A percentile compares a stretch with the other conserved stretches of the same genome.
Evolutionary conservation across 2,888 invertebrate species (phyloP).

Genomic region (Brachypalpus laphriformis): DNA sequence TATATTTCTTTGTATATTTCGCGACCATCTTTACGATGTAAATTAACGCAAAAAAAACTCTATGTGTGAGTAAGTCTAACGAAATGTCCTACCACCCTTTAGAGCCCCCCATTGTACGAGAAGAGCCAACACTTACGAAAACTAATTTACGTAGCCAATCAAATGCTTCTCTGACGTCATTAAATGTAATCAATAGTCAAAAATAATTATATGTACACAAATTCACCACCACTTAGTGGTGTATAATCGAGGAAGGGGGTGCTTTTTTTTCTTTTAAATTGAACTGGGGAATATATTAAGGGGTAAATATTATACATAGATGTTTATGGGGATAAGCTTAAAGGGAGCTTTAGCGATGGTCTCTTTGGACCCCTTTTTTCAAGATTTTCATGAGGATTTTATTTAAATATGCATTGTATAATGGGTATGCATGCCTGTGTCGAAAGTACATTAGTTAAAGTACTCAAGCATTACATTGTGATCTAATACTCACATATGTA

Average conservation of each 20-base stretch:
- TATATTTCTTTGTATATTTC: not conserved
- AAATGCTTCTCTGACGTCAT: constrained; percentile 62
- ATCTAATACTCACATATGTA: not conserved
- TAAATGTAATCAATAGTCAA: constrained; percentile 54
- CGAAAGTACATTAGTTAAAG: not conserved
- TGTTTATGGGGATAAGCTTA: not conserved
- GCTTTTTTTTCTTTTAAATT: not conserved
- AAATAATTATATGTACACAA: constrained; percentile 42
- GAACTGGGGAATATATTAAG: constrained; percentile 8
- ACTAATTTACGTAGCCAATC: constrained; percentile 54
- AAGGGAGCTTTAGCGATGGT: not conserved
- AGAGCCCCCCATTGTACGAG: not conserved
- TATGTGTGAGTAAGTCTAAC: not conserved
- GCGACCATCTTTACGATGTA: constrained; percentile 15
- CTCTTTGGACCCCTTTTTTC: not conserved
- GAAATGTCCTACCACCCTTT: not conserved
- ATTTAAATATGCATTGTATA: not conserved
- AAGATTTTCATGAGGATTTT: not conserved
- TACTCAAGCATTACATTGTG: not conserved
- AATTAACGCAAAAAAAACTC: constrained; percentile 1
- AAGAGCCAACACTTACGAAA: not conserved
- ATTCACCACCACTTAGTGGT: constrained; percentile 21
- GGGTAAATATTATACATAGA: not conserved
- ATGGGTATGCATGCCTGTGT: not conserved
- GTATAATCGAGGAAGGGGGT: not conserved